Evolutionary conservation across 2,797 vertebrate genomes (phyloP), one percentile per base, ranked within the genome.

Genomic region (Garrulus glandarius): DNA sequence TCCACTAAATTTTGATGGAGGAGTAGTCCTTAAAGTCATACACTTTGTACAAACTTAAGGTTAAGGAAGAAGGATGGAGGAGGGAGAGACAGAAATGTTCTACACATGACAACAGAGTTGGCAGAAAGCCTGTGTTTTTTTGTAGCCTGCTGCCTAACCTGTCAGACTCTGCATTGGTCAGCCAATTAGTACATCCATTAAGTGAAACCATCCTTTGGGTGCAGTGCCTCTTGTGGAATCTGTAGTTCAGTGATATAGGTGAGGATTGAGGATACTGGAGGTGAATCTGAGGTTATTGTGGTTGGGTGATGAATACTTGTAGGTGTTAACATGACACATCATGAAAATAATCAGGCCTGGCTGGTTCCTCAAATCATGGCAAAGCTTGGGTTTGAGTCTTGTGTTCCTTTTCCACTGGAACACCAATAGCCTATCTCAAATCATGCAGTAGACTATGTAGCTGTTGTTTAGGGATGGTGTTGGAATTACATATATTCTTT

Each of bases 221-320:
- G 9, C 1, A 18, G 4, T 59, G 27, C 56, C 10, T 49, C 20
- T 50, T 57, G 49, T 71, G 47, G 61, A 74, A 90, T 70, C 10
- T 0, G 0, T 37, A 21, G 26, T 89, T 91, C 32, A 77, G 70
- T 64, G 55, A 24, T 0, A 1, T 10, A 24, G 60, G 36, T 67
- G 56, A 70, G 53, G 64, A 11, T 21, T 70, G 61, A 61, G 70
- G 70, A 34, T 55, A 3, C 44, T 52, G 59, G 68, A 92, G 91
- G 59, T 89, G 92, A 95, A 87, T 41, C 64, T 83, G 37, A 59
- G 92, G 87, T 93, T 83, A 15, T 37, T 94, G 93, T 0, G 49
- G 72, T 64, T 93, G 64, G 60, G 2, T 92, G 92, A 63, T 87
- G 85, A 78, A 77, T 87, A 3, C 69, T 63, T n/a, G 71, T 70